These are phyloP conservation scores for Pseudoips prasinana DNA, from an alignment of 2,888 invertebrate species.

Conservation along the genomic window DNA sequence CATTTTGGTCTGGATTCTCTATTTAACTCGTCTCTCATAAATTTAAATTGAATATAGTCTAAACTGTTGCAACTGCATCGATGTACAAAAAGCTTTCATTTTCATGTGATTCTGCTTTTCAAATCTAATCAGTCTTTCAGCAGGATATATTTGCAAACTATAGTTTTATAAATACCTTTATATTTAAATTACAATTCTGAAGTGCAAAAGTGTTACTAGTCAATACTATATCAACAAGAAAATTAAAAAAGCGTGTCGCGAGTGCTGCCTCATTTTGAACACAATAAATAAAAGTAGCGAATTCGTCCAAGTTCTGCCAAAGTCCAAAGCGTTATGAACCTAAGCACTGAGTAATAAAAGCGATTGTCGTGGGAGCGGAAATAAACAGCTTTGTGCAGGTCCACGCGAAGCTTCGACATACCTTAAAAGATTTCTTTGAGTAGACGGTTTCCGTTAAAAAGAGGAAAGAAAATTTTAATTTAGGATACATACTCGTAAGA, in stretches of 20 bases:
- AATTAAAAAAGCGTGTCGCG: slow-evolving; percentile 35
- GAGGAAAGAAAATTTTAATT: slow-evolving; percentile 67
- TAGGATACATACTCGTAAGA: slow-evolving; percentile 26
- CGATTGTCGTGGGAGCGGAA: slow-evolving; percentile 60
- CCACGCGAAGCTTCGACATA: slow-evolving; percentile 72
- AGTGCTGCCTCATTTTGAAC: slow-evolving; percentile 30
- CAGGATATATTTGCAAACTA: too few species aligned
- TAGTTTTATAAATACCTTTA: too few species aligned
- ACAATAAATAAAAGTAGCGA: slow-evolving; percentile 31
- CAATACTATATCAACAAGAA: slow-evolving; percentile 18
- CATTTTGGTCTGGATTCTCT: too few species aligned
- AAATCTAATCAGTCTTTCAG: slow-evolving; percentile 3
- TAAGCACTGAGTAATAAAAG: slow-evolving; percentile 60
- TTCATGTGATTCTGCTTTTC: slow-evolving; percentile 9
- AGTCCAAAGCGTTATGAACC: slow-evolving; percentile 52
- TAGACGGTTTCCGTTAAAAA: slow-evolving; percentile 75
- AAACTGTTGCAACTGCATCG: too few species aligned
- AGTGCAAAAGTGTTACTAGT: slow-evolving; percentile 22
- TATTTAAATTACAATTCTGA: neutral
- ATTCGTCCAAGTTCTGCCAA: slow-evolving; percentile 25
- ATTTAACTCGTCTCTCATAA: too few species aligned
- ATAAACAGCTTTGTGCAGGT: slow-evolving; percentile 53
- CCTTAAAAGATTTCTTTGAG: slow-evolving; percentile 78
- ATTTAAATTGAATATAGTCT: too few species aligned
- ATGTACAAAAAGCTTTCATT: neutral